These are phyloP conservation scores for Pygathrix nemaeus DNA, from an alignment of 2,113 vertebrate species.

Conservation along the genomic window DNA sequence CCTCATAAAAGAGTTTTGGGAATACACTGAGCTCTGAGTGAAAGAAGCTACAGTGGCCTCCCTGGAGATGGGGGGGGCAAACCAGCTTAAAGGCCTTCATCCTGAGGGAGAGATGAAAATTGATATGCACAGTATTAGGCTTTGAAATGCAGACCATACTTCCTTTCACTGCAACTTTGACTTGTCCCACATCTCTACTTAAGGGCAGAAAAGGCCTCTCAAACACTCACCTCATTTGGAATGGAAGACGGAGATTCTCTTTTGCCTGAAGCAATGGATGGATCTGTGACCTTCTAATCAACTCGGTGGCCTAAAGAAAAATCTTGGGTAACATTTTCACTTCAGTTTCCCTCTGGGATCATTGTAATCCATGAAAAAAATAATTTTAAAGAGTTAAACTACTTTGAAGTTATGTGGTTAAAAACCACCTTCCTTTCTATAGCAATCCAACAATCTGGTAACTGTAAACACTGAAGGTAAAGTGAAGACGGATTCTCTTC, in stretches of 20 bases:
- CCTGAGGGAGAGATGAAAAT: not conserved
- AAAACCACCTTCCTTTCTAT: slow-evolving; percentile 51
- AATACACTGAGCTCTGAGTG: not conserved
- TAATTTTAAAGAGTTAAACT: not conserved
- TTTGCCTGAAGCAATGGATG: not conserved
- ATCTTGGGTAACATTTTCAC: not conserved
- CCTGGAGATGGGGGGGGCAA: not conserved
- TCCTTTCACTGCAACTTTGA: not conserved
- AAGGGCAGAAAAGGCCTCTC: not conserved
- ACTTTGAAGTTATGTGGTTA: slow-evolving; percentile 61
- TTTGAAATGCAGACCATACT: not conserved
- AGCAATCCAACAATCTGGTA: slow-evolving; percentile 62
- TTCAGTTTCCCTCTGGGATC: not conserved
- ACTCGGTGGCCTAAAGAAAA: slow-evolving; percentile 15
- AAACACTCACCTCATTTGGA: not conserved
- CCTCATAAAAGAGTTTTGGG: not conserved
- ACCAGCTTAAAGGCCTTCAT: not conserved
- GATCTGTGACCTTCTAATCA: not conserved
- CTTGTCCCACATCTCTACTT: not conserved
- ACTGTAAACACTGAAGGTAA: slow-evolving; percentile 74
- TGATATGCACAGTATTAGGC: not conserved
- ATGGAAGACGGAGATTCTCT: not conserved
- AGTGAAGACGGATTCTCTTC: slow-evolving; percentile 63
- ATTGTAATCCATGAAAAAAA: slow-evolving; percentile 58
- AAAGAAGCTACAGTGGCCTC: not conserved